Base-by-base conservation (phyloP, 2,888 invertebrate species). In the Cheilosia soror region DNA sequence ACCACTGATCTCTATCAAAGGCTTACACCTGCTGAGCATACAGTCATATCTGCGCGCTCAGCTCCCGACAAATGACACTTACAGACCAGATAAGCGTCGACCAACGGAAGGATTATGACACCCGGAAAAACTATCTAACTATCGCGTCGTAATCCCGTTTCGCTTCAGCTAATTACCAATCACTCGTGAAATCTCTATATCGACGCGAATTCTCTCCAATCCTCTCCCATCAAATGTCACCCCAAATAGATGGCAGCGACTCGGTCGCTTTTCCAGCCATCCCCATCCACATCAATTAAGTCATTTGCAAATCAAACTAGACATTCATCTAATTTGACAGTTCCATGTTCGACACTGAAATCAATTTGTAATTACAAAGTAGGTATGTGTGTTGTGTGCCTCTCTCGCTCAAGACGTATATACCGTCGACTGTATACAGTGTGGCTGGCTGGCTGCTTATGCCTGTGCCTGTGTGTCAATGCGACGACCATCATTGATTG, bases 311-410 rank as follows among this genome's bases (percentile, higher is more conserved):
- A 82, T 86, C 86, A 86, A 86, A 82, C 77, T 78, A 86, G 86
- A 86, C 86, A 86, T 86, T 86, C 82, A 86, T 86, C 82, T 86
- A 86, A 86, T 86, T 86, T 86, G 86, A 82, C 86, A 82, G 82
- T 78, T 78, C 65, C 82, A 86, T 86, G 86, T 86, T 86, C 86
- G 82, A 86, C 86, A 86, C 78, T 86, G 77, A 86, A 86, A 86
- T 82, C 86, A 86, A 86, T 86, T 86, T 86, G 86, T 86, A 86
- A 86, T 86, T 86, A 86, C 86, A 86, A 86, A 82, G 77, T 81
- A 76, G 66, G 65, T 72, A 81, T 40, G 53, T 60, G 31, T 72
- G 51, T 57, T 57, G 13, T 55, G 71, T 53, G 53, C 55, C 49
- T 71, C 42, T 57, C 44, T 63, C 29, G 55, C 15, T 31, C 51